Conservation (phyloP, 2,113 vertebrate species). For the Elaphurus davidianus region DNA sequence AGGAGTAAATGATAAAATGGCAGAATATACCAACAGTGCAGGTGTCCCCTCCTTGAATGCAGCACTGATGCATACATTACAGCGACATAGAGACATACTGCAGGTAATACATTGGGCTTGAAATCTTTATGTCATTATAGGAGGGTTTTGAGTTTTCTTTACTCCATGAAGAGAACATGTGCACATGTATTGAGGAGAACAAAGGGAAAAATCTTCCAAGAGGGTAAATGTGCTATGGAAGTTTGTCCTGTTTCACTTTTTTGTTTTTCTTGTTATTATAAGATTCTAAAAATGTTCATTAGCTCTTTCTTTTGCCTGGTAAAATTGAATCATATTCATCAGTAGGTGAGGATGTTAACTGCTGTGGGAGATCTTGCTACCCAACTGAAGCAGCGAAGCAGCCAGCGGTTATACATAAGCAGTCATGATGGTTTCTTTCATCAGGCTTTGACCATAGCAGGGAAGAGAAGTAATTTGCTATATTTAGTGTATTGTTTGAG, state of each 20-base stretch:
- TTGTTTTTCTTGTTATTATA: not conserved
- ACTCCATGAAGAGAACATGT: not conserved
- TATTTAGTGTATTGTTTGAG: not conserved
- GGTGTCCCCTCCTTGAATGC: constrained; percentile 93
- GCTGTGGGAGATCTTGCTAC: not conserved
- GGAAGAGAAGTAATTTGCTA: not conserved
- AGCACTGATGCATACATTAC: constrained; percentile 96
- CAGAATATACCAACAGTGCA: constrained; percentile 92
- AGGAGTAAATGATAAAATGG: constrained; percentile 97
- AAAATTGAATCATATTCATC: not conserved
- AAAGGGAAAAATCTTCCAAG: not conserved
- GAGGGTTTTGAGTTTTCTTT: not conserved
- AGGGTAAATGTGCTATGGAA: not conserved
- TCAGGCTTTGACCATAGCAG: not conserved
- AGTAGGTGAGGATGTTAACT: not conserved
- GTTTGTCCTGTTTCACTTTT: not conserved
- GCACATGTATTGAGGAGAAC: not conserved
- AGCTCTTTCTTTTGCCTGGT: constrained; percentile 14
- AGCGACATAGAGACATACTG: constrained; percentile 96
- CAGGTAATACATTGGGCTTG: constrained; percentile 85
- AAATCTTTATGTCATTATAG: not conserved
- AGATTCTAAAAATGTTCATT: not conserved
- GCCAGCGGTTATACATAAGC: not conserved
- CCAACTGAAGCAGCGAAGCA: not conserved
- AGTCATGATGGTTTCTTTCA: not conserved